phyloP scores from a whole-genome alignment of 2,113 vertebrate genomes.

The Lamprotornis superbus region DNA sequence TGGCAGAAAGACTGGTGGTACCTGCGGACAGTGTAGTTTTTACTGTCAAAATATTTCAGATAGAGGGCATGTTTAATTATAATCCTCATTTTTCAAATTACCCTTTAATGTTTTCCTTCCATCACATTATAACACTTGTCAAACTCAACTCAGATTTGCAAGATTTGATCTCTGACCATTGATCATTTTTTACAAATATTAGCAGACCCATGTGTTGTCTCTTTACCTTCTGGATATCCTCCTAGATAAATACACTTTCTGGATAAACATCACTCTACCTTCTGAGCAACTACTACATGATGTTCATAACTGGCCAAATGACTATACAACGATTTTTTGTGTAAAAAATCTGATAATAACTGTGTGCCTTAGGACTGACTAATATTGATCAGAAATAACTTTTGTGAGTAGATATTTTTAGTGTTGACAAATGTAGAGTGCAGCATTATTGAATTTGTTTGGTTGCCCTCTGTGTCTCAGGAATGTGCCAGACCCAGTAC shows the following conservation, averaged over 20 bases:
- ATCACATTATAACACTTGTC: not conserved
- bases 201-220: not conserved
- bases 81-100: not conserved
- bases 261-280: not conserved
- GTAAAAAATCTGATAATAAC: not conserved
- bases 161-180: not conserved
- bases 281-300: not conserved
- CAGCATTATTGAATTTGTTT: constrained; percentile 31
- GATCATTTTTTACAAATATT: not conserved
- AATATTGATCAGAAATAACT: not conserved
- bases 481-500: constrained; percentile 26
- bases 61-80: not conserved
- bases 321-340: not conserved
- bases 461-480: constrained; percentile 34
- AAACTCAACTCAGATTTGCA: not conserved
- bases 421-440: constrained; percentile 5
- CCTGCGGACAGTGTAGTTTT: not conserved
- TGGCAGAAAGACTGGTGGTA: not conserved
- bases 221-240: not conserved
- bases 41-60: not conserved
- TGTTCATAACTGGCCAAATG: not conserved
- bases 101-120: not conserved
- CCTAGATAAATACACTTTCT: not conserved
- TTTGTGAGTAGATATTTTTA: constrained; percentile 10
- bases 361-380: not conserved